Conservation (phyloP, 2,888 invertebrate species). For the Acholoe squamosa region DNA sequence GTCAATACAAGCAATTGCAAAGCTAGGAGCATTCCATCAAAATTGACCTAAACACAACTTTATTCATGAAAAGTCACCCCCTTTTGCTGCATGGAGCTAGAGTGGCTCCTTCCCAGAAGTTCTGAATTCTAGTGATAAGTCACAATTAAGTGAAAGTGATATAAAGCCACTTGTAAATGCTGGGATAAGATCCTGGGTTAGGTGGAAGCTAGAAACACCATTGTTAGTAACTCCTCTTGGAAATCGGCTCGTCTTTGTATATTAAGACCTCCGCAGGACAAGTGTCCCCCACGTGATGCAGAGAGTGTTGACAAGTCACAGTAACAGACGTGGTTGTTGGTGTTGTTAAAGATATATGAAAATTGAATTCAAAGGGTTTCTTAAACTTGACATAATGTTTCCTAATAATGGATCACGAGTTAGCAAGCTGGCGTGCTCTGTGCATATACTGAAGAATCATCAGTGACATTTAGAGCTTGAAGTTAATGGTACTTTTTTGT, state of each 20-base stretch:
- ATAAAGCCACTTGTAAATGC: too few species aligned
- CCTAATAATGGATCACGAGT: neutral
- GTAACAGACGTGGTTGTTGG: neutral
- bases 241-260: neutral
- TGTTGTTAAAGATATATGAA: neutral
- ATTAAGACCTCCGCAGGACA: conserved; percentile 1
- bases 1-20: too few species aligned
- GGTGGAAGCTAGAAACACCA: neutral
- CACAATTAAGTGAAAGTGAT: too few species aligned
- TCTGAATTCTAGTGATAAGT: too few species aligned
- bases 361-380: neutral
- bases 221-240: neutral
- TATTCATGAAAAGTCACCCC: too few species aligned
- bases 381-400: neutral
- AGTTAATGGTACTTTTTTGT: too few species aligned
- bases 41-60: too few species aligned
- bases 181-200: too few species aligned
- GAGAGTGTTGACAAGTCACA: neutral
- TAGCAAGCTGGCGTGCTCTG: neutral
- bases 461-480: too few species aligned
- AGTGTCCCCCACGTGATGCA: neutral
- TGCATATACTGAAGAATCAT: neutral
- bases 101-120: too few species aligned
- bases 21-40: too few species aligned
- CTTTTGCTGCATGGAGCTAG: too few species aligned